A percentile compares a stretch with the other conserved stretches of the same genome.
Conservation (phyloP, 2,113 vertebrate species). For the Genyomyrus donnyi region DNA sequence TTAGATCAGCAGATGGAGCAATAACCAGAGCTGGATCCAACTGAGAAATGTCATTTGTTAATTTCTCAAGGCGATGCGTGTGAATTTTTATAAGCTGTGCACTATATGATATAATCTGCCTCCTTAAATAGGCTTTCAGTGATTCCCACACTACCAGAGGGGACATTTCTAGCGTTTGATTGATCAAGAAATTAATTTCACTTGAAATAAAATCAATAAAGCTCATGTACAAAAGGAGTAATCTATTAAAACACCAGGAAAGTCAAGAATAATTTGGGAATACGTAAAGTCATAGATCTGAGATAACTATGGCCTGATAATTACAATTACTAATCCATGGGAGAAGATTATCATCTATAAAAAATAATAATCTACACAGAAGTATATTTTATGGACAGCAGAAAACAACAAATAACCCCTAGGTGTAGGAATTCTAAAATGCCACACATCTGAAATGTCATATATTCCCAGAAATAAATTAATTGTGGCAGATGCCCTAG, state of each 20-base stretch:
- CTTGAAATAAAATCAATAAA: not conserved
- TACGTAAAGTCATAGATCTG: not conserved
- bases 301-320: not conserved
- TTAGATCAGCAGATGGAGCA: not conserved
- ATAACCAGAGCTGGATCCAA: not conserved
- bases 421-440: not conserved
- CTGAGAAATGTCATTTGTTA: not conserved
- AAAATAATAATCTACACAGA: not conserved
- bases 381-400: not conserved
- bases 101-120: not conserved
- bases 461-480: not conserved
- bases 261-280: not conserved
- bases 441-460: not conserved
- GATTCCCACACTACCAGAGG: not conserved
- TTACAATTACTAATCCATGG: not conserved
- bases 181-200: not conserved
- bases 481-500: not conserved
- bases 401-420: not conserved
- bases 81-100: not conserved
- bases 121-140: not conserved
- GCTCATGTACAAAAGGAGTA: not conserved
- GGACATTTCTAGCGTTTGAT: not conserved
- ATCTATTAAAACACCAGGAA: not conserved
- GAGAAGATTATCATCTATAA: not conserved
- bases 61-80: not conserved